Evolutionary conservation across 2,888 invertebrate species (phyloP), one percentile per base, ranked within the genome.

Genomic region (Mythimna loreyi): DNA sequence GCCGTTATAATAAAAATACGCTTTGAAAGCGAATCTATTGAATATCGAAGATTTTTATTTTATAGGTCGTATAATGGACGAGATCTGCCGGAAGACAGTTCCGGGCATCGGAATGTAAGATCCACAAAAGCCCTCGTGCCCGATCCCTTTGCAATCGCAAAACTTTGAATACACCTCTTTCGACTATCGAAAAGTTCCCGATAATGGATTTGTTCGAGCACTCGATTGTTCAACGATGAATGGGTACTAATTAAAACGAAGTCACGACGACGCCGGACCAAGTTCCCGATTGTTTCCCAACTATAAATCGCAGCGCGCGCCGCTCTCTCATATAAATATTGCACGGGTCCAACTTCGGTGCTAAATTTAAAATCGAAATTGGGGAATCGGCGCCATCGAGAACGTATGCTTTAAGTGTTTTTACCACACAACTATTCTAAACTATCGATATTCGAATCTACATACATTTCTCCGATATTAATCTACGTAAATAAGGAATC

Each of bases 211-310:
- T 92, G 94, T 94, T 92, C 91, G 92, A 92, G 92, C 91, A 93
- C 92, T 92, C 94, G 90, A 96, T 95, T 95, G 96, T 95, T 94
- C 94, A 85, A 89, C 93, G 92, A 95, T 96, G 95, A 96, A 96
- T 96, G 95, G 95, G 94, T 91, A 94, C 95, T 96, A 96, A 96
- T 96, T 96, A 96, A 96, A 96, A 96, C 92, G 94, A 94, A 95
- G 95, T 95, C 94, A 93, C 92, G 92, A 90, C 93, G 92, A 90
- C 86, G 92, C 89, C 87, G 92, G 94, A 92, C 93, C 91, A 93
- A 95, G 91, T 94, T 94, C 87, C 87, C 92, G 92, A 94, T 94
- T 94, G 94, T 95, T 93, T 91, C 90, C 89, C 80, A 92, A 93
- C 94, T 94, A 94, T 94, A 94, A 95, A 94, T 94, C 93, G 93